These are phyloP conservation scores for Lepidurus couesii DNA, from an alignment of 1,140 invertebrate genomes.

Conservation along the genomic window DNA sequence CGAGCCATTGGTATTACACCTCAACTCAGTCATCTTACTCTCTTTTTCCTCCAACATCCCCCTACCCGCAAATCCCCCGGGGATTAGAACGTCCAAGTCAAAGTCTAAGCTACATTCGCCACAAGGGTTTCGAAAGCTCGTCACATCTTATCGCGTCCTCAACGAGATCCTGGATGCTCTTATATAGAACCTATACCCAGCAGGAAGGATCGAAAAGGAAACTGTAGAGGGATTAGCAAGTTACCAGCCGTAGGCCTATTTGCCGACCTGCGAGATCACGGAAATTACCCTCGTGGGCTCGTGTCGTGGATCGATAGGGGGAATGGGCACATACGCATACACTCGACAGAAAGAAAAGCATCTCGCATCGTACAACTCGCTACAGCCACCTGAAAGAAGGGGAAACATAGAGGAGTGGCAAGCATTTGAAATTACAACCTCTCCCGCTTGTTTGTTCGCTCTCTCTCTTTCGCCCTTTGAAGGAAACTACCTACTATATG, in stretches of 20 bases:
- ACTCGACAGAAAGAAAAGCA: not conserved
- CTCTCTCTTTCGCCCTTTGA: not conserved
- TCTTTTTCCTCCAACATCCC: not conserved
- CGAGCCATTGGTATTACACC: too few species aligned
- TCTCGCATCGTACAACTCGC: not conserved
- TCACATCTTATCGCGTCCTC: not conserved
- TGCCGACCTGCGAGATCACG: not conserved
- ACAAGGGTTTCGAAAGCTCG: not conserved
- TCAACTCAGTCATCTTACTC: not conserved
- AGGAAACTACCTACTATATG: not conserved
- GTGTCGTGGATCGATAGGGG: not conserved
- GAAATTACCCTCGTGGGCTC: not conserved
- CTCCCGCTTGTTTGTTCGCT: not conserved
- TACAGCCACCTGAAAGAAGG: not conserved
- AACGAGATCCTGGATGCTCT: not conserved
- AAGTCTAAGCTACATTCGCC: constrained; percentile 14
- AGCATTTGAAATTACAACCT: not conserved
- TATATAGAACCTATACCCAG: too few species aligned
- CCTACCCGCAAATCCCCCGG: not conserved
- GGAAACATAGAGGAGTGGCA: not conserved
- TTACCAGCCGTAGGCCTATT: not conserved
- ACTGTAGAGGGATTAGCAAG: not conserved
- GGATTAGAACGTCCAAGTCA: not conserved
- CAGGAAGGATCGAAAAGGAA: not conserved
- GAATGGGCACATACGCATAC: not conserved